Evolutionary conservation across 2,797 vertebrate genomes (phyloP).

Genomic region (Chaenodraco wilsoni): DNA sequence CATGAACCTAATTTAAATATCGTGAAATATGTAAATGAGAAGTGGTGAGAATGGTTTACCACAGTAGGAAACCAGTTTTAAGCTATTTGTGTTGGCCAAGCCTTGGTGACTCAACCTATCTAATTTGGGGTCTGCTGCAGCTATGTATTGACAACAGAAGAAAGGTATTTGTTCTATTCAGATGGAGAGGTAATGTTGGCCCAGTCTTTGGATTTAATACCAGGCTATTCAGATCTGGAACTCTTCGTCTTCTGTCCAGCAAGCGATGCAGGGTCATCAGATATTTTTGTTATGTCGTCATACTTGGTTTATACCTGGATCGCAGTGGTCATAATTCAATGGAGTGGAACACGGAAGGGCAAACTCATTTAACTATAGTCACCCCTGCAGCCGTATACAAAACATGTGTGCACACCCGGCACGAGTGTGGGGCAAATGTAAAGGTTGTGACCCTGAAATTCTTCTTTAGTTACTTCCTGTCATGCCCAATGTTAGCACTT

Average conservation of each 20-base stretch:
- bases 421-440: slow-evolving; percentile 22
- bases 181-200: slow-evolving; percentile 24
- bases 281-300: slow-evolving; percentile 3
- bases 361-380: slow-evolving; percentile 3
- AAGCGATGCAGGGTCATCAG: not conserved
- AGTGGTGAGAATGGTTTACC: slow-evolving; percentile 11
- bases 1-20: not conserved
- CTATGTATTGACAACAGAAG: slow-evolving; percentile 59
- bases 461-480: slow-evolving; percentile 34
- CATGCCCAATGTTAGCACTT: slow-evolving; percentile 20
- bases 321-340: not conserved
- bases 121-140: slow-evolving; percentile 46
- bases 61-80: slow-evolving; percentile 47
- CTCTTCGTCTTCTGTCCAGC: not conserved
- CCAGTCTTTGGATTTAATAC: slow-evolving; percentile 17
- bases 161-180: slow-evolving; percentile 57
- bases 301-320: slow-evolving; percentile 3
- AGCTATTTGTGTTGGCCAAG: slow-evolving; percentile 40
- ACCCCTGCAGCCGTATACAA: not conserved
- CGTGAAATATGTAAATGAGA: slow-evolving; percentile 2
- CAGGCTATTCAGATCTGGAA: slow-evolving; percentile 6
- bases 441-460: slow-evolving; percentile 34
- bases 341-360: slow-evolving; percentile 1
- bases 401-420: slow-evolving; percentile 3
- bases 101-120: slow-evolving; percentile 52